phyloP scores from a whole-genome alignment of 30 jellyfish, hydroid and myxozoan genomes.

The Aurelia coerulea region DNA sequence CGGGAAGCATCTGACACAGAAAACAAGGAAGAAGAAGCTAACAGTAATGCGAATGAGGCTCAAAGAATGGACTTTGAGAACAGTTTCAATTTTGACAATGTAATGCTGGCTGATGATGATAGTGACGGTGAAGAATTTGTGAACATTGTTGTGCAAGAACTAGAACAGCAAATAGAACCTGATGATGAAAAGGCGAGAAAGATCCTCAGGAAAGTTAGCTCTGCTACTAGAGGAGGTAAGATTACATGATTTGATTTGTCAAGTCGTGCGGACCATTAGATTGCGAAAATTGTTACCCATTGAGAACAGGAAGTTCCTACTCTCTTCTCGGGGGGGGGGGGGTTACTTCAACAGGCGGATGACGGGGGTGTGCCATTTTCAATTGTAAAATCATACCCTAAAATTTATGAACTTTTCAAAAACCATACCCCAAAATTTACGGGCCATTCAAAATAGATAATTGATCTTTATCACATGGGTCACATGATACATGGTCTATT shows the following conservation, averaged over 20 bases:
- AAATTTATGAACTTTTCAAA: too few species aligned
- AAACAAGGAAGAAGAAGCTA: slow-evolving; percentile 45
- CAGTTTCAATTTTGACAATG: slow-evolving; percentile 68
- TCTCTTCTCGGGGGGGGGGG: too few species aligned
- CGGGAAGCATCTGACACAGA: slow-evolving; percentile 57
- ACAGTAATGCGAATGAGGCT: slow-evolving; percentile 6
- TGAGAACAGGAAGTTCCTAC: too few species aligned
- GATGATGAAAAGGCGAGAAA: slow-evolving; percentile 61
- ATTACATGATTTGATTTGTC: not conserved
- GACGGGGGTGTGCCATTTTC: too few species aligned
- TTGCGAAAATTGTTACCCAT: too few species aligned
- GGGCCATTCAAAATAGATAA: too few species aligned
- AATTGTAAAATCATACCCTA: too few species aligned
- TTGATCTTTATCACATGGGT: too few species aligned
- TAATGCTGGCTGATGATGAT: slow-evolving; percentile 79
- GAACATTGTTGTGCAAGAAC: slow-evolving; percentile 89
- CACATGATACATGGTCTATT: too few species aligned
- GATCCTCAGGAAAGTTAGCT: slow-evolving; percentile 68
- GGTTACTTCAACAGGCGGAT: too few species aligned
- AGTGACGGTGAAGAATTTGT: slow-evolving; percentile 98
- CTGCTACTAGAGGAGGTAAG: slow-evolving; percentile 23
- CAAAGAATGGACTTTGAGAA: slow-evolving; percentile 40
- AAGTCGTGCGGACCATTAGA: too few species aligned
- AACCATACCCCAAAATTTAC: too few species aligned
- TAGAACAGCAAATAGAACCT: slow-evolving; percentile 70